Percentiles rank a stretch among this genome's conserved stretches.
Evolutionary conservation across 2,888 invertebrate genomes (phyloP).

Genomic region (Cheilosia vulpina): DNA sequence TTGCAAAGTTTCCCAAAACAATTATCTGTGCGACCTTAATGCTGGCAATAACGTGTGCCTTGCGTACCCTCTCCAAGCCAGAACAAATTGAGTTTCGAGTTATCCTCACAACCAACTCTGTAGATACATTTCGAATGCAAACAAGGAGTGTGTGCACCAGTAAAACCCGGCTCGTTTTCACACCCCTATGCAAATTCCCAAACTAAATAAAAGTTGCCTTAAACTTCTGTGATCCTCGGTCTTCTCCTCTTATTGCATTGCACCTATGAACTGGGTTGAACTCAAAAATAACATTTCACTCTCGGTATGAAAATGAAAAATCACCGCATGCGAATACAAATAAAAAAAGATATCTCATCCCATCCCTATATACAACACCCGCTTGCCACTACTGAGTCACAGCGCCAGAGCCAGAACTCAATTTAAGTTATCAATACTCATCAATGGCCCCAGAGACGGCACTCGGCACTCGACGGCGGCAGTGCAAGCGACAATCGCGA

Average conservation of each 20-base stretch:
- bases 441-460: slow-evolving; percentile 58
- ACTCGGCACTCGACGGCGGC: neutral
- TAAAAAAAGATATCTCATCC: slow-evolving; percentile 39
- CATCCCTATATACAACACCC: slow-evolving; percentile 32
- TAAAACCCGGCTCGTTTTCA: slow-evolving; percentile 11
- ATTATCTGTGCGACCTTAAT: slow-evolving; percentile 30
- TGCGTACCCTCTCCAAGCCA: neutral
- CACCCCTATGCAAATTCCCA: slow-evolving; percentile 47
- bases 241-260: slow-evolving; percentile 32
- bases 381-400: slow-evolving; percentile 43
- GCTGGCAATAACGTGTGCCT: neutral
- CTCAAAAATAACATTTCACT: slow-evolving; percentile 59
- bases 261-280: slow-evolving; percentile 60
- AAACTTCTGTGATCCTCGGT: slow-evolving; percentile 17
- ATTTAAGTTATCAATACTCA: slow-evolving; percentile 72
- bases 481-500: slow-evolving; percentile 39
- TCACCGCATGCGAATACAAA: slow-evolving; percentile 42
- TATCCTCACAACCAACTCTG: slow-evolving; percentile 20
- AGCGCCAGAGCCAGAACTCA: slow-evolving; percentile 54
- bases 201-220: slow-evolving; percentile 53
- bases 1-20: slow-evolving; percentile 46
- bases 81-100: slow-evolving; percentile 52
- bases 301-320: slow-evolving; percentile 13
- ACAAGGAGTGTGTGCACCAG: neutral
- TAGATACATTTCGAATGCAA: slow-evolving; percentile 1